These are phyloP conservation scores for Ormyrus thymus DNA, from an alignment of 2,888 invertebrate genomes.

Conservation along the genomic window DNA sequence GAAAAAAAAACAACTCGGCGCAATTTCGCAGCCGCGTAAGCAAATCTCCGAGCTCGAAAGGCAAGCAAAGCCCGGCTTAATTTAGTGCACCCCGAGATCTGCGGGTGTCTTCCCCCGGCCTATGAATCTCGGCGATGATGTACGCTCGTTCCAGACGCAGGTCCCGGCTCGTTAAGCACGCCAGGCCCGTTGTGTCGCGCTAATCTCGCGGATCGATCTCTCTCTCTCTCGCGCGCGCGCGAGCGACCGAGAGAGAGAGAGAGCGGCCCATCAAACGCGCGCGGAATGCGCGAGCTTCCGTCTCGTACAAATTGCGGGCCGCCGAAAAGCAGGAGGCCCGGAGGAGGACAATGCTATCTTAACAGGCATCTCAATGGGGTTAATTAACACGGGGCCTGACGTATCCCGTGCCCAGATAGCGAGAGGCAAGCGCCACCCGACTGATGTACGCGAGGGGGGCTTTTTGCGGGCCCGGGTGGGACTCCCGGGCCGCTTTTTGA, in stretches of 20 bases:
- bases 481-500: too few species aligned
- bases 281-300: not conserved
- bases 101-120: not conserved
- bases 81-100: conserved; percentile 5
- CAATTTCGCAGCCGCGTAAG: not conserved
- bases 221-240: too few species aligned
- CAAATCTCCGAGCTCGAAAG: too few species aligned
- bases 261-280: not conserved
- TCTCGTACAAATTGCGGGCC: not conserved
- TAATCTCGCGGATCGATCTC: conserved; percentile 14
- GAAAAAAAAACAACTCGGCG: not conserved
- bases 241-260: too few species aligned
- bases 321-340: not conserved
- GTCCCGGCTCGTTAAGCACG: too few species aligned
- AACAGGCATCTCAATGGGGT: conserved; percentile 65
- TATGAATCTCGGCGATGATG: conserved; percentile 15
- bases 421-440: not conserved
- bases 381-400: conserved; percentile 69
- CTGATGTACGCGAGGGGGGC: conserved; percentile 10
- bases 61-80: not conserved
- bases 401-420: conserved; percentile 59
- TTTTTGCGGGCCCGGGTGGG: not conserved
- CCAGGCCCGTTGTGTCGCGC: conserved; percentile 28
- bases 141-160: not conserved
- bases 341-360: conserved; percentile 44